phyloP scores from a whole-genome alignment of 2,888 invertebrate genomes.

The Alcis repandata region DNA sequence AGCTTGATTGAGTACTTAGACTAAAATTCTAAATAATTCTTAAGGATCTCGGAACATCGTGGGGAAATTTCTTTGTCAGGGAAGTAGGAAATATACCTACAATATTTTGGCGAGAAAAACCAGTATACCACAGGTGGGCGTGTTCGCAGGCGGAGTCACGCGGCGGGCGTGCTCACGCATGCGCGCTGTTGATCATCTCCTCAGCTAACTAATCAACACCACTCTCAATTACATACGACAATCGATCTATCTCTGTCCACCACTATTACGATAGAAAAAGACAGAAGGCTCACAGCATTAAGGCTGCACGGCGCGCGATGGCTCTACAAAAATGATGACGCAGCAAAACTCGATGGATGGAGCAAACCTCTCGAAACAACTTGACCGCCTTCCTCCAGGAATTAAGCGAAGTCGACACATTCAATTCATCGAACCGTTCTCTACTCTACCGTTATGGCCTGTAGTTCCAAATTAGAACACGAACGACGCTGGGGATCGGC shows the following conservation, averaged over 20 bases:
- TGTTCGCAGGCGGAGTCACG: conserved; percentile 74
- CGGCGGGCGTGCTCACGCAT: conserved; percentile 80
- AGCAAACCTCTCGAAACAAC: conserved; percentile 71
- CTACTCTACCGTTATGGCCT: conserved; percentile 41
- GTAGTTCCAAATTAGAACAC: conserved; percentile 47
- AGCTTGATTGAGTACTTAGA: conserved; percentile 3
- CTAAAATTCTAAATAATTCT: conserved; percentile 2
- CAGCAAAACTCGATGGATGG: conserved; percentile 58
- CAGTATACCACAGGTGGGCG: conserved; percentile 82
- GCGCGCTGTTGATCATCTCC: conserved; percentile 66
- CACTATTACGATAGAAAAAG: conserved; percentile 70
- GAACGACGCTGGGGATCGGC: conserved; percentile 33
- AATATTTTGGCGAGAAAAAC: conserved; percentile 51
- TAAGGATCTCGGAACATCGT: too few species aligned
- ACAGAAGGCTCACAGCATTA: conserved; percentile 60
- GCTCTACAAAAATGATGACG: conserved; percentile 75
- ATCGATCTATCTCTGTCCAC: conserved; percentile 69
- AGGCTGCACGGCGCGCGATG: conserved; percentile 65
- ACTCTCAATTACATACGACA: conserved; percentile 63
- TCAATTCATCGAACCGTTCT: conserved; percentile 47
- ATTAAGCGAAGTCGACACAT: conserved; percentile 73
- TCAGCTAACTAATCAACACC: conserved; percentile 58
- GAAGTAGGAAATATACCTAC: conserved; percentile 63
- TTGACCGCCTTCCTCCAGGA: conserved; percentile 78
- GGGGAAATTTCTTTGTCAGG: conserved; percentile 1